A percentile compares a stretch with the other conserved stretches of the same genome.
phyloP scores from a whole-genome alignment of 2,797 vertebrate species.

The Nasua narica region DNA sequence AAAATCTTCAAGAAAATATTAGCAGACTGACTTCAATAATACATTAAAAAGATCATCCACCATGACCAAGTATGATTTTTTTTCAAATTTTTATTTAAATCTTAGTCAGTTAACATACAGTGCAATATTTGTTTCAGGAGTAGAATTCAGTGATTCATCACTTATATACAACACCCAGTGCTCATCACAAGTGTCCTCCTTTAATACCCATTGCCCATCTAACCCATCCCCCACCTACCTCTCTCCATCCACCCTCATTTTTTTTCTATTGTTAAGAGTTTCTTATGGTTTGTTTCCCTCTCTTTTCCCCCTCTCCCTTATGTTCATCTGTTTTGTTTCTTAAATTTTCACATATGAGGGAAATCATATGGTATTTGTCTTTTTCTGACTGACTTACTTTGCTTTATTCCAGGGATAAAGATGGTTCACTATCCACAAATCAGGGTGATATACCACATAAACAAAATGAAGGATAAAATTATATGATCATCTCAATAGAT shows the following conservation, averaged over 20 bases:
- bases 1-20: background rate
- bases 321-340: background rate
- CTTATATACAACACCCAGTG: background rate
- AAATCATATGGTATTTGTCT: background rate
- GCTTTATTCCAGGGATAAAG: background rate
- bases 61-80: background rate
- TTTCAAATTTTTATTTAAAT: background rate
- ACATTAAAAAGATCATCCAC: background rate
- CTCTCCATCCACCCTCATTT: background rate
- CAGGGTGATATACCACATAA: background rate
- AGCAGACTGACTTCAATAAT: background rate
- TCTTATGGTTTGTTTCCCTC: background rate
- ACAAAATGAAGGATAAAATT: background rate
- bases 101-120: background rate
- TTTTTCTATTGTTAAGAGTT: background rate
- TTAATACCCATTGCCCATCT: background rate
- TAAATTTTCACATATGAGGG: background rate
- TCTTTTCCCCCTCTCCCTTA: background rate
- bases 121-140: background rate
- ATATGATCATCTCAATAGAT: background rate
- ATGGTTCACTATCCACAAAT: background rate
- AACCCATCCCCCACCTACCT: background rate
- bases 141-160: background rate
- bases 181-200: background rate
- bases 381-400: background rate